Base-by-base conservation (phyloP, 2,888 invertebrate genomes). In the Zhengitettix transpicula region DNA sequence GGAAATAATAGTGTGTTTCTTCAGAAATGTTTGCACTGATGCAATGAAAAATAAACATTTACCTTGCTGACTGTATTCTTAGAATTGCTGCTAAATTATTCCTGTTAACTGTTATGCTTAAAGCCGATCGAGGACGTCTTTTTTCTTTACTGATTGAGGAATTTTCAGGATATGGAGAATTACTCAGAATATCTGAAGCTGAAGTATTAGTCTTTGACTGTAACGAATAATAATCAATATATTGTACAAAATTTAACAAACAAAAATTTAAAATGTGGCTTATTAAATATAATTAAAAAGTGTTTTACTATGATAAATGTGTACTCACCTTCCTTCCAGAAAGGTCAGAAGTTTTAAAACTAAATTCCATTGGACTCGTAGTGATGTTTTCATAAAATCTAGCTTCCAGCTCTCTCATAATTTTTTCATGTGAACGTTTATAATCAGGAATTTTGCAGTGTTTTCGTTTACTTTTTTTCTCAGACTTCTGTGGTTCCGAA, bases 11-110 rank as follows among this genome's bases (percentile, higher is more conserved):
- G 7, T 28, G 2, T 28, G 2, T 28, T 28, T 7, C 28, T 28
- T 5, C 28, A 28, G 7, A 52, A 52, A 15, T 12, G n/a, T 1
- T 17, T 14, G 9, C 12, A 15, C 10, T 52, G 40, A 28, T n/a
- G n/a, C n/a, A 1, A 8, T 15, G 15, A 14, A n/a, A 47, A 47
- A 47, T n/a, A 47, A 47, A 47, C 15, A 42, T 42, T 10, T 68
- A 73, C 75, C 78, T 76, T 1, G 81, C 81, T 1, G 81, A 75
- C 68, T 82, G 80, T 42, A 81, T 81, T 67, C 85, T 74, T 42
- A 86, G 70, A 57, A 85, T 73, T 5, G 85, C 83, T 10, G 85
- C 85, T 64, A 85, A 73, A 68, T 86, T 86, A 1, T 68, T 74
- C 52, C 74, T 62, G 10, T 68, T 69, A n/a, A 58, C 60, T 9